A percentile compares a stretch with the other conserved stretches of the same genome.
Evolutionary conservation across 2,888 invertebrate species (phyloP).

Genomic region (Perizoma affinitatum): DNA sequence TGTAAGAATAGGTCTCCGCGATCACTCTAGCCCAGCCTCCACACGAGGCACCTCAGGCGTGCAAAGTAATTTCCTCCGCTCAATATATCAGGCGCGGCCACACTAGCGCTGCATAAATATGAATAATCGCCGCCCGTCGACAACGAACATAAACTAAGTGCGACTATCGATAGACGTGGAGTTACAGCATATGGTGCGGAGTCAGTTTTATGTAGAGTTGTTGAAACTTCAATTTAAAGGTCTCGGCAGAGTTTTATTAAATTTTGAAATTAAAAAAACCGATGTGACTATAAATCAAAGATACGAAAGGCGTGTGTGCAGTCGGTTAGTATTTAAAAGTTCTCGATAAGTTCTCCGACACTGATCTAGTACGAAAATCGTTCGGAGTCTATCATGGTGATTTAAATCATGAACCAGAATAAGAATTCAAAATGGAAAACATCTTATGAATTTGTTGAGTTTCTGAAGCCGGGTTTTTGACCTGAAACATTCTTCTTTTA

Average conservation of each 20-base stretch:
- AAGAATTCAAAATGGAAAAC: too few species aligned
- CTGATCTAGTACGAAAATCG: too few species aligned
- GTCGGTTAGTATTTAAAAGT: too few species aligned
- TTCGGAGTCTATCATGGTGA: too few species aligned
- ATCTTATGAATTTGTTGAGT: too few species aligned
- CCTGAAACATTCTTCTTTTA: too few species aligned
- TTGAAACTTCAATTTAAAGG: constrained; percentile 15
- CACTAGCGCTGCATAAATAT: constrained; percentile 65
- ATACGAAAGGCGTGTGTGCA: too few species aligned
- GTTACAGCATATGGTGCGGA: constrained; percentile 5
- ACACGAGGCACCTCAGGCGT: constrained; percentile 43
- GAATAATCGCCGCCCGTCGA: constrained; percentile 67
- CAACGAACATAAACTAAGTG: constrained; percentile 61
- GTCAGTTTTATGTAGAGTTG: constrained; percentile 13
- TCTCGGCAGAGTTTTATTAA: constrained; percentile 13
- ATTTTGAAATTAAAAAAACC: constrained; percentile 13
- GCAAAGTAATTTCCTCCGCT: constrained; percentile 51
- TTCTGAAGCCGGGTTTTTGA: too few species aligned
- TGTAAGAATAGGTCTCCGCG: constrained; percentile 10
- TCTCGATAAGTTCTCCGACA: too few species aligned
- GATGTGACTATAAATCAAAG: constrained; percentile 7
- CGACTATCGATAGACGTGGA: constrained; percentile 52
- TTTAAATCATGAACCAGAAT: too few species aligned
- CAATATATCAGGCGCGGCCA: constrained; percentile 60
- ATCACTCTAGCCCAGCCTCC: constrained; percentile 7